A percentile compares a stretch with the other conserved stretches of the same genome.
Conservation (phyloP, 2,113 vertebrate species). For the Calidris pygmaea region DNA sequence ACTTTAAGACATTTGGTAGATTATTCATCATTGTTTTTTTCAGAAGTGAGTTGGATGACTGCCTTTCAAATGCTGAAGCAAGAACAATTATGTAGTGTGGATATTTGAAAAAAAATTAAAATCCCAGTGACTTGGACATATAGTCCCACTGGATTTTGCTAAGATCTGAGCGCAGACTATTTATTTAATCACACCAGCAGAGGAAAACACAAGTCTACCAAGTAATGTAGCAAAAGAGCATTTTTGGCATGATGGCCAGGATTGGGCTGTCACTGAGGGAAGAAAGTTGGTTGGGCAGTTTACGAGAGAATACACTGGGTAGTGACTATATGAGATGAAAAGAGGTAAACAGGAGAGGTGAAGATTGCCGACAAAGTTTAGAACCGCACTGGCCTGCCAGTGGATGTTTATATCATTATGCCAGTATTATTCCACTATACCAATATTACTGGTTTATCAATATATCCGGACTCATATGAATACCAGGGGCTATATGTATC, state of each 20-base stretch:
- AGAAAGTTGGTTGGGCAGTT: background rate
- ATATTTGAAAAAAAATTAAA: background rate
- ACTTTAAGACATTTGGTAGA: constrained; percentile 17
- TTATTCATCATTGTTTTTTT: constrained; percentile 33
- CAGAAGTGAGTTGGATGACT: constrained; percentile 16
- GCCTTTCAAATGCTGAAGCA: constrained; percentile 9
- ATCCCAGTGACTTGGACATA: background rate
- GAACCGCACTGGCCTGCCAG: background rate
- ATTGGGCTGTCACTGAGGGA: background rate
- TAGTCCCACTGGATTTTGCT: background rate
- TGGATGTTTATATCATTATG: background rate
- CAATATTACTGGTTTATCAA: background rate
- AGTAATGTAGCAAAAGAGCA: background rate
- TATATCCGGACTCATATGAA: background rate
- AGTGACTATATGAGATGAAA: background rate
- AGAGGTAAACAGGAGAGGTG: background rate
- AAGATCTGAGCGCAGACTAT: background rate
- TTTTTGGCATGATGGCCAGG: background rate
- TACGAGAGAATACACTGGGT: background rate
- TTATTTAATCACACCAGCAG: constrained; percentile 2
- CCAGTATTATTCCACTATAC: background rate
- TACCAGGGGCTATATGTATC: background rate
- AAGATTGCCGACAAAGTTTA: background rate
- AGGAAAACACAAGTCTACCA: background rate
- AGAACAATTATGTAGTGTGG: background rate